Percentiles rank a stretch among this genome's conserved stretches.
phyloP scores from a whole-genome alignment of 2,888 invertebrate genomes.

The Lithophane semibrunnea region DNA sequence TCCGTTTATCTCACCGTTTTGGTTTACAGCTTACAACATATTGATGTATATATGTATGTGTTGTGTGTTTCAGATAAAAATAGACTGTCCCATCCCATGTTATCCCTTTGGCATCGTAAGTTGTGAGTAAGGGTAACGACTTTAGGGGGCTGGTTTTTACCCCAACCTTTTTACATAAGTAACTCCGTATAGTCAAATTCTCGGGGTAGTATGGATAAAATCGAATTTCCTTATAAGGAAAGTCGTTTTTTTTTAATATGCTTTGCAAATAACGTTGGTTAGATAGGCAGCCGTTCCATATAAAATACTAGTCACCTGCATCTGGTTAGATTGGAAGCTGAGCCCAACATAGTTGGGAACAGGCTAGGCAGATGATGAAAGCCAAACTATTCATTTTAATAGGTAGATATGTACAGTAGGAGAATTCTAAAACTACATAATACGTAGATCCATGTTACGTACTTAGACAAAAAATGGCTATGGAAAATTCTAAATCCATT shows the following conservation, averaged over 20 bases:
- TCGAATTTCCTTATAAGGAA: neutral
- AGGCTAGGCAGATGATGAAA: too few species aligned
- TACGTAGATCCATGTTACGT: too few species aligned
- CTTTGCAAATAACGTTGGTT: neutral
- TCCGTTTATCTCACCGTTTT: neutral
- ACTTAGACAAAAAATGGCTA: neutral
- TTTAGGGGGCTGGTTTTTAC: slow-evolving; percentile 13
- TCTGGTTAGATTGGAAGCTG: neutral
- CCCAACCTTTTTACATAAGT: slow-evolving; percentile 12
- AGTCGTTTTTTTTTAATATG: too few species aligned
- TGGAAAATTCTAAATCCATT: slow-evolving; percentile 1
- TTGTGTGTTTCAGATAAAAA: slow-evolving; percentile 15
- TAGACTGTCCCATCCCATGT: slow-evolving; percentile 5
- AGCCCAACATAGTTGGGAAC: neutral
- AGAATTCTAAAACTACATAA: too few species aligned
- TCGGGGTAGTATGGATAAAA: neutral
- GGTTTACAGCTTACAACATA: slow-evolving; percentile 7
- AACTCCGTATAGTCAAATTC: slow-evolving; percentile 15
- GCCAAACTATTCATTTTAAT: too few species aligned
- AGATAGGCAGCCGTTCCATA: too few species aligned
- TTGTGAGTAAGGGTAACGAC: slow-evolving; percentile 46
- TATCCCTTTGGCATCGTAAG: slow-evolving; percentile 33
- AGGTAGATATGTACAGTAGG: too few species aligned
- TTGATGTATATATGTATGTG: neutral
- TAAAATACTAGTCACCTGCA: neutral